A percentile compares a stretch with the other conserved stretches of the same genome.
Conservation (phyloP, 2,113 vertebrate species). For the Dicentrarchus labrax region DNA sequence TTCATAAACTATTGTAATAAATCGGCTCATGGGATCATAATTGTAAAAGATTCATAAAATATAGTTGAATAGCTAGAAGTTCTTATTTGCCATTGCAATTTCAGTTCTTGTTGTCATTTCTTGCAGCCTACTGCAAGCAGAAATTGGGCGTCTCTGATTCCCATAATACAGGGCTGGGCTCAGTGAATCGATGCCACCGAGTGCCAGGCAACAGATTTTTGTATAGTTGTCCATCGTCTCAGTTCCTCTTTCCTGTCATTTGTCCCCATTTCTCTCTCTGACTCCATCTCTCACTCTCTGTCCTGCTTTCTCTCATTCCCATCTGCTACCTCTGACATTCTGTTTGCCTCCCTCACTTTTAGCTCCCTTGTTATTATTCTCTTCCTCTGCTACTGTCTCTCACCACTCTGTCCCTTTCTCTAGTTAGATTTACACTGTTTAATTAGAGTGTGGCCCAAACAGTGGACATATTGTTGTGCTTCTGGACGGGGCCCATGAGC, state of each 20-base stretch:
- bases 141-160: constrained; percentile 39
- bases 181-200: constrained; percentile 28
- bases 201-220: constrained; percentile 47
- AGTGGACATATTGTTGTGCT: constrained; percentile 76
- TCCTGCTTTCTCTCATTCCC: constrained; percentile 45
- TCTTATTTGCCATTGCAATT: neutral
- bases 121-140: neutral
- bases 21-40: neutral
- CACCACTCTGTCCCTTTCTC: constrained; percentile 46
- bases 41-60: neutral
- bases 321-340: constrained; percentile 48
- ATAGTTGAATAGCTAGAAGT: neutral
- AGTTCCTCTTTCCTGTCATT: constrained; percentile 45
- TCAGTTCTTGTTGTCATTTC: neutral
- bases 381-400: constrained; percentile 47
- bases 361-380: constrained; percentile 22
- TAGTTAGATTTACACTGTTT: constrained; percentile 68
- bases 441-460: constrained; percentile 72
- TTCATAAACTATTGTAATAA: neutral
- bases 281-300: constrained; percentile 28
- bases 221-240: constrained; percentile 52
- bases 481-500: constrained; percentile 60
- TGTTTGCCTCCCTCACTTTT: constrained; percentile 35
- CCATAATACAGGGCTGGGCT: constrained; percentile 39
- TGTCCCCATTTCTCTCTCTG: constrained; percentile 45